phyloP scores from a whole-genome alignment of 37 sponge, comb jelly and placozoan species.

The Bolinopsis microptera region DNA sequence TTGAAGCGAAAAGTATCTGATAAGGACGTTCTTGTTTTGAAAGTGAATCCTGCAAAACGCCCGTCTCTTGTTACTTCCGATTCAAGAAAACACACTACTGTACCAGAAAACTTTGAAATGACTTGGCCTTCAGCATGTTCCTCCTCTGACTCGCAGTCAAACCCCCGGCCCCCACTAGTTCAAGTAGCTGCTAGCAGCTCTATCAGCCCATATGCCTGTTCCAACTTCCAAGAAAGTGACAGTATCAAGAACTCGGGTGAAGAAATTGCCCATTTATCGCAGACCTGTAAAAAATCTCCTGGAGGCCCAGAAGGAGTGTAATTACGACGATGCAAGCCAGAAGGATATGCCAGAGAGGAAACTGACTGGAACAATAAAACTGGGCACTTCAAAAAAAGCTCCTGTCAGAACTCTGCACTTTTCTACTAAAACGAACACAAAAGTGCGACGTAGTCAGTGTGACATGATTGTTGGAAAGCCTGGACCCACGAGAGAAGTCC shows the following conservation, averaged over 20 bases:
- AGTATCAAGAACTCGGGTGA: not conserved
- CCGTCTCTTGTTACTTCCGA: no score
- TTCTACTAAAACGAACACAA: not conserved
- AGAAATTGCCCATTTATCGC: not conserved
- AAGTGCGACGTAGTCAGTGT: not conserved
- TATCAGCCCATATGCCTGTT: not conserved
- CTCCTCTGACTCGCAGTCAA: not conserved
- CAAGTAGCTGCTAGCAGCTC: not conserved
- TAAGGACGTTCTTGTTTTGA: no score
- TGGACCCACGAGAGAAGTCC: not conserved
- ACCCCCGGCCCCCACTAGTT: not conserved
- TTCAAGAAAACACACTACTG: no score
- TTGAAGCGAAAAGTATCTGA: no score
- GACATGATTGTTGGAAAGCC: not conserved
- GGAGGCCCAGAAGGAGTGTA: not conserved
- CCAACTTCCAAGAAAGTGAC: not conserved
- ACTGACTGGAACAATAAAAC: not conserved
- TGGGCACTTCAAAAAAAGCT: not conserved
- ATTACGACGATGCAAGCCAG: not conserved
- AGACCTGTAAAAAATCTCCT: not conserved
- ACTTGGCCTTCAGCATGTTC: not conserved
- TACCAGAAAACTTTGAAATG: not conserved
- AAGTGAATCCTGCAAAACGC: no score
- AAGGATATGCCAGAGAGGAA: not conserved
- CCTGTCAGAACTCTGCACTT: not conserved